These are phyloP conservation scores for Taphrorychus bicolor DNA, from an alignment of 2,888 invertebrate genomes.

Conservation along the genomic window DNA sequence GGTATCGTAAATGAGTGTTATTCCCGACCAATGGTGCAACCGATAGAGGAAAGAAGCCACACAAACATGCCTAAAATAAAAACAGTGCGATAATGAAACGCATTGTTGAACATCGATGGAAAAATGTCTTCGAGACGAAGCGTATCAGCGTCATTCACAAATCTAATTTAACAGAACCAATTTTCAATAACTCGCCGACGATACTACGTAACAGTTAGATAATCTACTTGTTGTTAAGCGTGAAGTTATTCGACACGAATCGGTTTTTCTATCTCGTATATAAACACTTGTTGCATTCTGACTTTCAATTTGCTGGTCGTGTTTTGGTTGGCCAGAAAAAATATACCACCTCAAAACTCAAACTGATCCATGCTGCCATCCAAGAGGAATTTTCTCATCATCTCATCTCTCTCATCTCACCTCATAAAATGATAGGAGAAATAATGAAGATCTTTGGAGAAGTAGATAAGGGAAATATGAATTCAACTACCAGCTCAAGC, in stretches of 20 bases:
- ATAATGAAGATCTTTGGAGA: no score
- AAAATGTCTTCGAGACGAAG: background rate
- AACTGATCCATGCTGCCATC: no score
- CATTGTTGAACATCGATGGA: background rate
- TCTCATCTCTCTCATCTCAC: no score
- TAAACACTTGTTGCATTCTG: background rate
- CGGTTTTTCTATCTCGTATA: background rate
- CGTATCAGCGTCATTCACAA: background rate
- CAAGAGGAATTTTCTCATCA: no score
- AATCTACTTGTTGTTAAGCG: background rate
- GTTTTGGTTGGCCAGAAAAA: no score
- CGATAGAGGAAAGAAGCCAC: background rate
- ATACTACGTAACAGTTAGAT: background rate
- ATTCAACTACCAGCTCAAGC: no score
- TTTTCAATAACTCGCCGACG: background rate
- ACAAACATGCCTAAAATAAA: background rate
- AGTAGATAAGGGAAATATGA: no score
- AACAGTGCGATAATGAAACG: background rate
- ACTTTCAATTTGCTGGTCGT: background rate
- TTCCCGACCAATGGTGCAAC: background rate
- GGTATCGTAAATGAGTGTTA: background rate
- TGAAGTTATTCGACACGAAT: background rate
- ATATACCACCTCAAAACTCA: no score
- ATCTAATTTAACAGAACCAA: background rate
- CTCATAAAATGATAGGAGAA: no score